These are phyloP conservation scores for Beroe forskalii DNA, from an alignment of 37 sponge, comb jelly and placozoan genomes.

Conservation along the genomic window DNA sequence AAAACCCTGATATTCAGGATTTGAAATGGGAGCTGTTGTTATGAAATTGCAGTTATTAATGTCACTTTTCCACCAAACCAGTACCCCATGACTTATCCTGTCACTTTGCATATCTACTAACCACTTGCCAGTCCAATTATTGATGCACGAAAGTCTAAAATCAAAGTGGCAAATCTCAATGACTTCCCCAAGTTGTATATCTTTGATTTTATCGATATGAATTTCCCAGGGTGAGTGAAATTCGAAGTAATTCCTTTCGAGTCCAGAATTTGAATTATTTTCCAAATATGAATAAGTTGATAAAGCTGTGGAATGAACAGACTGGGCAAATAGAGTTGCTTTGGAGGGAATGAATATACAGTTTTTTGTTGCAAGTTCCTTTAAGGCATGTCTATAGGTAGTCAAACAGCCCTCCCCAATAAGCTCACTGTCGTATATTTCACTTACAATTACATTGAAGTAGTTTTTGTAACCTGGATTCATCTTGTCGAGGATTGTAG, in stretches of 20 bases:
- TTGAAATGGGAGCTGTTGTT: neutral
- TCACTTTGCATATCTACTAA: neutral
- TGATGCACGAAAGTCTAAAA: neutral
- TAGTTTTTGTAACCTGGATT: neutral
- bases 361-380: neutral
- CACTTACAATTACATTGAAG: slow-evolving; percentile 40
- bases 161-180: neutral
- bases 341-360: slow-evolving; percentile 2
- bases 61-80: slow-evolving; percentile 28
- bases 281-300: neutral
- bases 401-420: slow-evolving; percentile 39
- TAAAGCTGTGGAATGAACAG: neutral
- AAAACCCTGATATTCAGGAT: slow-evolving; percentile 7
- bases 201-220: neutral
- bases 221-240: slow-evolving; percentile 17
- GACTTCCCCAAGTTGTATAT: neutral
- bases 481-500: neutral
- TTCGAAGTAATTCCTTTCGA: neutral
- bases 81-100: neutral
- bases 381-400: slow-evolving; percentile 47
- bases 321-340: slow-evolving; percentile 29
- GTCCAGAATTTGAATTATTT: no score
- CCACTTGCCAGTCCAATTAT: neutral
- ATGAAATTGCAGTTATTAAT: neutral
- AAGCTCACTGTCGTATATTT: slow-evolving; percentile 59